Conservation (phyloP, 2,797 vertebrate species). For the Gymnoscopelus braueri region DNA sequence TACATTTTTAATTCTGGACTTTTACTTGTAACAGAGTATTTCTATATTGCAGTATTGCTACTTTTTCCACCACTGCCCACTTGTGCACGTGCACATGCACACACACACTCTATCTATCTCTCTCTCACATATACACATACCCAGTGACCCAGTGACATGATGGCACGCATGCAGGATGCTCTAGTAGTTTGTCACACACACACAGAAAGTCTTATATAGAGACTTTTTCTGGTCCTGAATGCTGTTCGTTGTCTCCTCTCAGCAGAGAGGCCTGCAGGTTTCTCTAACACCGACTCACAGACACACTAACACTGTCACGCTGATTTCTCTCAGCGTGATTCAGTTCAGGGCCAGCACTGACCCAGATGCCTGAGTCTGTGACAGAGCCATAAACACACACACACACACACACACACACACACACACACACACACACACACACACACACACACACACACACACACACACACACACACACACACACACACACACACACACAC, state of each 20-base stretch:
- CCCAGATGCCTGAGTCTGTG: not conserved
- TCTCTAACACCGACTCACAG: constrained; percentile 19
- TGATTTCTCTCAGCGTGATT: constrained; percentile 34
- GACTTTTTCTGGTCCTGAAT: constrained; percentile 32
- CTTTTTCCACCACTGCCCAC: no score
- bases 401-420: constrained; percentile 3
- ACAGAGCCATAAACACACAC: not conserved
- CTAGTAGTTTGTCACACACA: constrained; percentile 64
- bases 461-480: constrained; percentile 10
- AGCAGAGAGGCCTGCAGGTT: no score
- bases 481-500: not conserved
- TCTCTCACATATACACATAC: not conserved
- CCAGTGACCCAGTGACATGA: constrained; percentile 46
- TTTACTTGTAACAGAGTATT: no score
- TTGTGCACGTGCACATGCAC: no score
- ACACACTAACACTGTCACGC: constrained; percentile 49
- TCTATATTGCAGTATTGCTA: no score
- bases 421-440: constrained; percentile 27
- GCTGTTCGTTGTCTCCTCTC: constrained; percentile 25
- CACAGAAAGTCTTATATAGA: constrained; percentile 19
- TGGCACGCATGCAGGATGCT: constrained; percentile 43
- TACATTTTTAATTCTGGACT: no score
- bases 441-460: constrained; percentile 15
- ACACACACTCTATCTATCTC: no score
- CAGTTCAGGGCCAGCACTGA: constrained; percentile 36